Evolutionary conservation across 2,113 vertebrate species (phyloP).

Genomic region (Capreolus pygargus): DNA sequence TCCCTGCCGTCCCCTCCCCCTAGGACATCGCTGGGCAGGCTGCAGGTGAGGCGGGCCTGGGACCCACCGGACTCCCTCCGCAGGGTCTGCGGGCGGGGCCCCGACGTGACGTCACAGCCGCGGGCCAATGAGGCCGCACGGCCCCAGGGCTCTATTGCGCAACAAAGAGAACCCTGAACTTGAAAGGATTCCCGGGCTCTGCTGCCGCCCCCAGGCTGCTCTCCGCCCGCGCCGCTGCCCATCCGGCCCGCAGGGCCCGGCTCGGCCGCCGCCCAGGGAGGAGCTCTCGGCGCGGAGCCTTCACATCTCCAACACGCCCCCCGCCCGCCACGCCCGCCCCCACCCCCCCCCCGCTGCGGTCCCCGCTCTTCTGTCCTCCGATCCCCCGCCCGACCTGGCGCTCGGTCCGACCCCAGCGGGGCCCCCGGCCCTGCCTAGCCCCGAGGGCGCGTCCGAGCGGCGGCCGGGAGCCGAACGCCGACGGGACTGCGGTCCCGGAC

Average conservation of each 20-base stretch:
- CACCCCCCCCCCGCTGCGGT: not conserved
- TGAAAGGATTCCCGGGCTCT: constrained; percentile 67
- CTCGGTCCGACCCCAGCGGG: not conserved
- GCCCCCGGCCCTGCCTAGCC: not conserved
- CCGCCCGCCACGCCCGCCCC: not conserved
- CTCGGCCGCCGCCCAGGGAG: not conserved
- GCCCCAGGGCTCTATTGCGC: constrained; percentile 56
- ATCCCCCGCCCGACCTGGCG: not conserved
- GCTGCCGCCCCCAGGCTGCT: not conserved
- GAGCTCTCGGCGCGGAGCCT: not conserved
- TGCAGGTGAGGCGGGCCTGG: not conserved
- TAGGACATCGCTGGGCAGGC: not conserved
- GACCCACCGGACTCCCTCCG: not conserved
- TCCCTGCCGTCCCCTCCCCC: not conserved
- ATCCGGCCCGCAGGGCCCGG: not conserved
- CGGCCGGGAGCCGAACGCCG: not conserved
- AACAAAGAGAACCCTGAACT: constrained; percentile 70
- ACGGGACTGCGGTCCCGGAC: not conserved
- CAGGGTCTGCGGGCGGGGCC: not conserved
- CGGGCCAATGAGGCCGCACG: constrained; percentile 52
- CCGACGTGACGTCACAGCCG: constrained; percentile 46
- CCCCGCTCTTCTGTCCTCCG: rapidly evolving
- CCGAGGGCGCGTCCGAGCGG: not conserved
- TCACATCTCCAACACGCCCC: not conserved
- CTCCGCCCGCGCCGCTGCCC: not conserved